A percentile compares a stretch with the other conserved stretches of the same genome.
These are phyloP conservation scores for Cryptotis parvus DNA, from an alignment of 2,113 vertebrate species.

Conservation along the genomic window DNA sequence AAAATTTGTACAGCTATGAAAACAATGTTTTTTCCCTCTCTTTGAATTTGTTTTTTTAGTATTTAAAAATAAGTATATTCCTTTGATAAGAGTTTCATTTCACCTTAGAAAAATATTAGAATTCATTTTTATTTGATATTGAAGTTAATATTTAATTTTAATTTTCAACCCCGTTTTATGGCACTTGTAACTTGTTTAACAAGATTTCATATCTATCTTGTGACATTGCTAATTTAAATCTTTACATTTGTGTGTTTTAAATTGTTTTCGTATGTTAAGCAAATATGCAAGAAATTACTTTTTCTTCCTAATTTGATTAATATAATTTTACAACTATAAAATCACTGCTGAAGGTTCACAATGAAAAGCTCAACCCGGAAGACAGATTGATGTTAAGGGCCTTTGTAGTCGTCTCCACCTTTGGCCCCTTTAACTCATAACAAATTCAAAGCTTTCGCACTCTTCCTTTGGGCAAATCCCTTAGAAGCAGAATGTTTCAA, in stretches of 20 bases:
- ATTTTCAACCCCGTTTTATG: not conserved
- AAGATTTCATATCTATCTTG: constrained; percentile 43
- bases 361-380: constrained; percentile 91
- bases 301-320: constrained; percentile 88
- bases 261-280: constrained; percentile 59
- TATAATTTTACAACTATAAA: constrained; percentile 92
- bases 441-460: constrained; percentile 82
- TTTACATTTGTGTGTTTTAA: constrained; percentile 30
- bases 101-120: not conserved
- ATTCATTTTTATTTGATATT: not conserved
- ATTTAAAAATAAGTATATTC: not conserved
- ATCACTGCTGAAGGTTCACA: constrained; percentile 93
- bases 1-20: not conserved
- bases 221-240: not conserved
- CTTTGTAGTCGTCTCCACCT: constrained; percentile 88
- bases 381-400: constrained; percentile 91
- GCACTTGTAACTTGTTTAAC: not conserved
- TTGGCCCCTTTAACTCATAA: constrained; percentile 78
- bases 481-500: constrained; percentile 88
- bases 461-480: constrained; percentile 88
- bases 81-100: not conserved
- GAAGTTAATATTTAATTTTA: constrained; percentile 27
- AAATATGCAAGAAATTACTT: constrained; percentile 79
- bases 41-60: not conserved
- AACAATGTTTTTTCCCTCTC: not conserved